Conservation (phyloP, 2,113 vertebrate genomes). For the Phrynocephalus versicolor region DNA sequence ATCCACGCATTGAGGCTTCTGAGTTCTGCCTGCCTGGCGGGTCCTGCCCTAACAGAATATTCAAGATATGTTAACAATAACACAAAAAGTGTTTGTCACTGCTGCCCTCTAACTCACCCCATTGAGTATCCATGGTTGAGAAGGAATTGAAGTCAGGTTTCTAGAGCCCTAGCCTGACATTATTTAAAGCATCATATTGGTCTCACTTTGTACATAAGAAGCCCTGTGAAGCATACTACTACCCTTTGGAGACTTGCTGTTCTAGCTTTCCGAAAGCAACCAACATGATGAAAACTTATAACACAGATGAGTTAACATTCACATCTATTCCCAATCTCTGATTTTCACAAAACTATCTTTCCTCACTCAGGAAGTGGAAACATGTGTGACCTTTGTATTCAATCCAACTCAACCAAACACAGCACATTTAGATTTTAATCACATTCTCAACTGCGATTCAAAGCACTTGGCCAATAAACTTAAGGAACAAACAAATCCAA, state of each 20-base stretch:
- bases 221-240: not conserved
- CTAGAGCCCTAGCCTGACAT: no score
- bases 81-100: no score
- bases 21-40: no score
- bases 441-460: slow-evolving; percentile 13
- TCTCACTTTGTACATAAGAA: not conserved
- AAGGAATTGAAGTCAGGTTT: no score
- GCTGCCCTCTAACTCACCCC: no score
- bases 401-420: slow-evolving; percentile 18
- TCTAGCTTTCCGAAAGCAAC: not conserved
- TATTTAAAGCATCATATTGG: no score
- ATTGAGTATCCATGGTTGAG: no score
- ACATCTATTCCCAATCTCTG: slow-evolving; percentile 17
- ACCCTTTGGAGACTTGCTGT: no score
- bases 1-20: no score
- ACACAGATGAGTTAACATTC: slow-evolving; percentile 31
- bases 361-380: slow-evolving; percentile 29
- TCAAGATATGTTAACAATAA: no score
- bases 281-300: not conserved
- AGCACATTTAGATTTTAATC: slow-evolving; percentile 24
- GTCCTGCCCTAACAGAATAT: no score
- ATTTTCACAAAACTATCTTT: slow-evolving; percentile 27
- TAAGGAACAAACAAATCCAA: slow-evolving; percentile 9
- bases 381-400: slow-evolving; percentile 24
- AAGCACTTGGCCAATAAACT: slow-evolving; percentile 22